Conservation (phyloP, 2,888 invertebrate species). For the Phaonia tiefii region DNA sequence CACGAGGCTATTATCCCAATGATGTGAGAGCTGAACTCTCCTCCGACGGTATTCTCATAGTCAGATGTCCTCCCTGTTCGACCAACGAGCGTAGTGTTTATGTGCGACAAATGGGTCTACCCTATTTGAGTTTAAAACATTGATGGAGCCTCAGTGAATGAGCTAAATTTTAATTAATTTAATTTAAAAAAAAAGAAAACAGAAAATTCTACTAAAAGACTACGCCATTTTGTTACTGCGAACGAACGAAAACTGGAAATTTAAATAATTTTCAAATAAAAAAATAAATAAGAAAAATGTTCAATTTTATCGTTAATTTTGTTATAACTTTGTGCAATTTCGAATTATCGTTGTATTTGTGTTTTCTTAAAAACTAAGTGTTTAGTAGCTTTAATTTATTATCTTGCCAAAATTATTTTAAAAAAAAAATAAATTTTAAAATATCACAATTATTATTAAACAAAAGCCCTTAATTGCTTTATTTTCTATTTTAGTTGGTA, state of each 20-base stretch:
- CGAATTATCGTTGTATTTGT: neutral
- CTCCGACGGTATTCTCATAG: conserved; percentile 88
- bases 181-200: conserved; percentile 17
- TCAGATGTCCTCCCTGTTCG: conserved; percentile 84
- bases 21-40: conserved; percentile 84
- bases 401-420: conserved; percentile 10
- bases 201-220: conserved; percentile 32
- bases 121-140: conserved; percentile 80
- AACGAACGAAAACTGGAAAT: conserved; percentile 47
- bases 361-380: conserved; percentile 27
- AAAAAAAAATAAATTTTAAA: conserved; percentile 39
- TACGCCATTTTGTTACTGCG: conserved; percentile 18
- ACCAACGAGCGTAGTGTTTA: conserved; percentile 85
- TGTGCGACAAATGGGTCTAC: conserved; percentile 87
- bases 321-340: conserved; percentile 21
- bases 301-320: conserved; percentile 19
- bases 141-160: conserved; percentile 50
- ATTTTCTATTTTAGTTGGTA: conserved; percentile 22
- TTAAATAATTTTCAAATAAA: neutral
- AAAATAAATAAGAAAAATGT: conserved; percentile 17
- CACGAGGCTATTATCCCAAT: conserved; percentile 85
- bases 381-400: conserved; percentile 3
- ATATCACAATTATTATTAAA: conserved; percentile 8
- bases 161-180: neutral
- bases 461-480: too few relatives aligned